phyloP scores from a whole-genome alignment of 2,888 invertebrate species.

The Acrobasis consociella region DNA sequence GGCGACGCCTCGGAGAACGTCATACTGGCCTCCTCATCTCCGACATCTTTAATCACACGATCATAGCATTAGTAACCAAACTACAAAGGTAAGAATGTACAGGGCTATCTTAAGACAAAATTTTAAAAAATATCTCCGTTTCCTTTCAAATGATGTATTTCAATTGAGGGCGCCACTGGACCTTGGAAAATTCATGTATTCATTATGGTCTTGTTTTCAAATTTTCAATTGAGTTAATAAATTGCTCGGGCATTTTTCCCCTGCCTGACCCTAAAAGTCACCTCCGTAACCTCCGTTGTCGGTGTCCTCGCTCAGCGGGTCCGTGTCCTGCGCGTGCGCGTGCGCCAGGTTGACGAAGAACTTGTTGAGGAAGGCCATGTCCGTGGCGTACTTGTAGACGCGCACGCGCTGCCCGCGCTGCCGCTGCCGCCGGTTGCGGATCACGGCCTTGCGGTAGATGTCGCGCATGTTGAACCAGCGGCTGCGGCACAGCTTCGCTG shows the following conservation, averaged over 20 bases:
- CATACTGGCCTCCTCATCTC: neutral
- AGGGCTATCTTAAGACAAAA: too few species aligned
- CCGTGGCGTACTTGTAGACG: constrained; percentile 17
- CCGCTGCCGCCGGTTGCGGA: neutral
- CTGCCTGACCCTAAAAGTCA: too few species aligned
- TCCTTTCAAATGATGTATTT: too few species aligned
- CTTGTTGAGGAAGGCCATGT: neutral
- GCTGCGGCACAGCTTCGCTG: constrained; percentile 15
- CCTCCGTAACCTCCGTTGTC: neutral
- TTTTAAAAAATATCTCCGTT: too few species aligned
- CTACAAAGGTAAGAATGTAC: too few species aligned
- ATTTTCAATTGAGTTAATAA: too few species aligned
- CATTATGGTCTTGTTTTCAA: too few species aligned
- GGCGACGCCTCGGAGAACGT: neutral
- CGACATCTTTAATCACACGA: too few species aligned
- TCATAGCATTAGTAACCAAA: too few species aligned
- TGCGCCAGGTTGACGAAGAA: constrained; percentile 1
- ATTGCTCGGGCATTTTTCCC: too few species aligned
- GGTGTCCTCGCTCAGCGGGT: neutral
- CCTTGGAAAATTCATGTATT: too few species aligned
- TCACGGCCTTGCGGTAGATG: constrained; percentile 20
- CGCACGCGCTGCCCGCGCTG: constrained; percentile 1
- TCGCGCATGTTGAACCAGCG: constrained; percentile 25
- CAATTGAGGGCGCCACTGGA: too few species aligned
- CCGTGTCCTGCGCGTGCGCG: neutral